A percentile compares a stretch with the other conserved stretches of the same genome.
These are phyloP conservation scores for Machimus atricapillus DNA, from an alignment of 2,888 invertebrate species.

Conservation along the genomic window DNA sequence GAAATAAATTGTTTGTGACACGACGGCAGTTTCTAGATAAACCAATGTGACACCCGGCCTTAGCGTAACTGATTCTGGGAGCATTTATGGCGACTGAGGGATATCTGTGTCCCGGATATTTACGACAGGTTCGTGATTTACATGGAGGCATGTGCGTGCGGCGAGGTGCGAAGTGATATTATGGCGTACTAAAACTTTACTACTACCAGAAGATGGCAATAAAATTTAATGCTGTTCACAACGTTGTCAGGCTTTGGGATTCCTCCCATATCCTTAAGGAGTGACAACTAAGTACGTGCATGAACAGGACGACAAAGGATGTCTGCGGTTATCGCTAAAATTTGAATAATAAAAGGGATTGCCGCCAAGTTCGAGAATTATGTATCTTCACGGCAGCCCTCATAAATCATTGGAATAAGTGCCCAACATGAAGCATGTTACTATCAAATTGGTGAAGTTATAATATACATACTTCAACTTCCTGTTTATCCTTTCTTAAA, in stretches of 20 bases:
- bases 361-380: background rate
- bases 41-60: conserved; percentile 20
- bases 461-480: background rate
- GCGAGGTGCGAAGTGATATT: conserved; percentile 11
- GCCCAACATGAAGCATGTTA: background rate
- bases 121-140: conserved; percentile 23
- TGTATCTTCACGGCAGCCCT: background rate
- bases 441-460: background rate
- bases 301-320: background rate
- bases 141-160: conserved; percentile 11
- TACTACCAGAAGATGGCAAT: background rate
- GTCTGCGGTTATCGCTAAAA: background rate
- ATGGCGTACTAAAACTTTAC: conserved; percentile 4
- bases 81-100: conserved; percentile 7
- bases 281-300: background rate
- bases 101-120: conserved; percentile 1
- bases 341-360: background rate
- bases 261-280: background rate
- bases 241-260: background rate
- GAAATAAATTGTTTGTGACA: conserved; percentile 24
- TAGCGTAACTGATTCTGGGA: background rate
- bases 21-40: conserved; percentile 12
- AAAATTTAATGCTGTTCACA: background rate
- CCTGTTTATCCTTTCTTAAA: background rate
- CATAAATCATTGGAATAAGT: background rate